Percentiles rank a stretch among this genome's conserved stretches.
Conservation (phyloP, 2,797 vertebrate species). For the Rallus crepitans region DNA sequence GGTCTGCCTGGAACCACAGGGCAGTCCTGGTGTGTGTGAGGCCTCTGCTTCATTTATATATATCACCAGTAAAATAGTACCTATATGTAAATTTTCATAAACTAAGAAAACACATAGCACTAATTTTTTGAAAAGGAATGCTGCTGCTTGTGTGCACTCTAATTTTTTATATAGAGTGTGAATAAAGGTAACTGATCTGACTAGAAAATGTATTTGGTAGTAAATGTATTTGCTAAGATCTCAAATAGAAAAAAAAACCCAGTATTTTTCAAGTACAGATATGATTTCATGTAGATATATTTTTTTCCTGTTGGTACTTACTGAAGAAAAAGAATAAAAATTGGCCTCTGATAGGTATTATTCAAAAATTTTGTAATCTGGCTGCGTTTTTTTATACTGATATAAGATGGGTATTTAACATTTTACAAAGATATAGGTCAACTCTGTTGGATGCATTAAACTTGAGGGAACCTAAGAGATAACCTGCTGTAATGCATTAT, state of each 20-base stretch:
- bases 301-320: background rate
- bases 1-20: background rate
- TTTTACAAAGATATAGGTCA: background rate
- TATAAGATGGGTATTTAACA: background rate
- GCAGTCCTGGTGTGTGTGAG: background rate
- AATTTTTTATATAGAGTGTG: background rate
- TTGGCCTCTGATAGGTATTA: background rate
- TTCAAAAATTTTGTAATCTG: background rate
- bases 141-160: background rate
- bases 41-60: background rate
- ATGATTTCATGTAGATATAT: background rate
- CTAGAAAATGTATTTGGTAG: background rate
- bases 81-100: background rate
- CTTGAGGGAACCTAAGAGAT: background rate
- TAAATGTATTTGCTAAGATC: background rate
- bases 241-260: background rate
- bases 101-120: rapidly evolving
- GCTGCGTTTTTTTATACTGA: background rate
- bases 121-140: background rate
- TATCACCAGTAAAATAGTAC: background rate
- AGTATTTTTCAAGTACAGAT: background rate
- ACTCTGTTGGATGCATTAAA: background rate
- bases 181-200: background rate
- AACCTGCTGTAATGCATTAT: background rate
- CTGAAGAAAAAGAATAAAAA: background rate